These are phyloP conservation scores for Donacobius atricapilla DNA, from an alignment of 2,113 vertebrate species.

Conservation along the genomic window DNA sequence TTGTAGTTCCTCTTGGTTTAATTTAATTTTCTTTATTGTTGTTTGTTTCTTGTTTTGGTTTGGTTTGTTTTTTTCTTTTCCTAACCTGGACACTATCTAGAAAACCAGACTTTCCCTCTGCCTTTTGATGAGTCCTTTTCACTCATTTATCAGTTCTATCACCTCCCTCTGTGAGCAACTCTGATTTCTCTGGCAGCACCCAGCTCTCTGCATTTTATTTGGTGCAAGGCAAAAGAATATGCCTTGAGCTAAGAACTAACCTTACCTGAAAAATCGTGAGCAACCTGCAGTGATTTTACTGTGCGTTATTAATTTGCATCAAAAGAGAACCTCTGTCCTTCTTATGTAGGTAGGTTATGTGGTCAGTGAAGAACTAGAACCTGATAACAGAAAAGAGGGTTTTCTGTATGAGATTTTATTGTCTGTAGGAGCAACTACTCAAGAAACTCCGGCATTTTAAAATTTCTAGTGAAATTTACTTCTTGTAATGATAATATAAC, in stretches of 20 bases:
- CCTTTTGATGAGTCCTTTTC: background rate
- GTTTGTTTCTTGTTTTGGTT: background rate
- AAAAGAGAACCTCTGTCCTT: background rate
- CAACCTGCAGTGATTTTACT: background rate
- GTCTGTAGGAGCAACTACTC: background rate
- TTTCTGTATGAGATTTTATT: background rate
- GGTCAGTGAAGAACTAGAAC: background rate
- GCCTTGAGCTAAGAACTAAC: background rate
- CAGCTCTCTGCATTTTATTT: background rate
- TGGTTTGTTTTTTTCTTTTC: background rate
- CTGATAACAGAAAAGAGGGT: background rate
- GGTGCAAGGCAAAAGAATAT: background rate
- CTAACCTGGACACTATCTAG: background rate
- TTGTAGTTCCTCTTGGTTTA: background rate
- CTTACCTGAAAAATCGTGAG: background rate
- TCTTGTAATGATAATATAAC: background rate
- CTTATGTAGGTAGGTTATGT: accelerated
- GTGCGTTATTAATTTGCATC: background rate
- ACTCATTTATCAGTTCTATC: background rate
- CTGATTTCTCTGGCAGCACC: background rate
- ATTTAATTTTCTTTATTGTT: background rate
- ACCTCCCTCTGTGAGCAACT: background rate
- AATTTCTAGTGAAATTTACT: background rate
- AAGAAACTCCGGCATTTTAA: background rate
- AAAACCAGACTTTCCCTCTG: background rate